phyloP scores from a whole-genome alignment of 2,888 invertebrate genomes.

The Harpalus rubripes region DNA sequence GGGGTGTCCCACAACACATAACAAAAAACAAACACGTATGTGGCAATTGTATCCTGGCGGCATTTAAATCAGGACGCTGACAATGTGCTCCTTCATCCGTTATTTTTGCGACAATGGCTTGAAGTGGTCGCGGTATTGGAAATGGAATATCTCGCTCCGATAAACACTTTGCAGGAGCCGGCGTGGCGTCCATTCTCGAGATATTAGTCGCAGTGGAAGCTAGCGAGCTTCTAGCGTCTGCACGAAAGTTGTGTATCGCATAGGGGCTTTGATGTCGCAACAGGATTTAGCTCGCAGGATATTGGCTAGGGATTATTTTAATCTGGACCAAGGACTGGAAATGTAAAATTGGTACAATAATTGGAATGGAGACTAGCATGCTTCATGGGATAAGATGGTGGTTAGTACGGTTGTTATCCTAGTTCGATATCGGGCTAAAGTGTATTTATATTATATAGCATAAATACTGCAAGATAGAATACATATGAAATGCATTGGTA shows the following conservation, averaged over 20 bases:
- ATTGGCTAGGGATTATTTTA: conserved; percentile 14
- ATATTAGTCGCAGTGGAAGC: conserved; percentile 15
- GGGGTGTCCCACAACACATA: not conserved
- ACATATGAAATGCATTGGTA: no score
- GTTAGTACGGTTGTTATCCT: not conserved
- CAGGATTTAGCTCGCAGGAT: not conserved
- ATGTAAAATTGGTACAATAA: conserved; percentile 16
- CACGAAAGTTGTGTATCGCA: conserved; percentile 9
- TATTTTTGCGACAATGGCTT: conserved; percentile 75
- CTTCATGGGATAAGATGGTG: not conserved
- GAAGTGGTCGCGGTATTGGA: conserved; percentile 77
- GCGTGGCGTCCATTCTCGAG: conserved; percentile 26
- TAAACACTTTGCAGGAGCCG: conserved; percentile 73
- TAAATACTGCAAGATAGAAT: no score
- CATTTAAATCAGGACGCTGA: conserved; percentile 72
- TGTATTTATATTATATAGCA: no score
- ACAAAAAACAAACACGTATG: conserved; percentile 52
- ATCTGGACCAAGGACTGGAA: conserved; percentile 5
- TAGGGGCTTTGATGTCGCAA: conserved; percentile 33
- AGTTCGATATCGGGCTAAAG: no score
- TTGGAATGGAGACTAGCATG: not conserved
- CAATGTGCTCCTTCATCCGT: conserved; percentile 76
- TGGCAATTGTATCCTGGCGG: conserved; percentile 13
- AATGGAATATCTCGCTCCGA: conserved; percentile 77
- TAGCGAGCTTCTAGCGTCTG: not conserved